Evolutionary conservation across 2,113 vertebrate species (phyloP), one percentile per base, ranked within the genome.

Genomic region (Seriola rivoliana): DNA sequence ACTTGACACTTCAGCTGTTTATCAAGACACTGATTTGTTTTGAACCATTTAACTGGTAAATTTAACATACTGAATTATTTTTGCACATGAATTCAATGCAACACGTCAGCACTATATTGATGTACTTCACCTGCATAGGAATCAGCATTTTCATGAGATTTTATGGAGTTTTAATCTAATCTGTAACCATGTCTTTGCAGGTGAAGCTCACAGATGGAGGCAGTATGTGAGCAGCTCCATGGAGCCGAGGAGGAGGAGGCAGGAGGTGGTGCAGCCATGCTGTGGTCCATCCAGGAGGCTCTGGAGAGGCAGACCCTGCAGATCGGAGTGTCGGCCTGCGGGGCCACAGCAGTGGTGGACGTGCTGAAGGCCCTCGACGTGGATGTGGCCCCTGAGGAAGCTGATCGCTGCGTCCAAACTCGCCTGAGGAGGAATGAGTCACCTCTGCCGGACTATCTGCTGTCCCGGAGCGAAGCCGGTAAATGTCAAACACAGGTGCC

Each of bases 401-500:
- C 85, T 0, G 93, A 96, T 38, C 81, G 63, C 74, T 93, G 91
- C 36, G 95, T 96, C 7, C 85, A 62, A 14, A 96, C 95, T 0
- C 84, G 87, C 8, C 82, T 94, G 74, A 92, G 95, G 72, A 95
- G 92, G 86, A 94, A 92, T 62, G 90, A 94, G 44, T 88, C 94
- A 0, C 92, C 89, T 4, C 85, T 95, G 65, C 88, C 85, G 0
- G 95, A 95, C 81, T 96, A 96, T 67, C 92, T 96, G 82, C 88
- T 94, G 67, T 96, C 95, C 50, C 88, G 95, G 42, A 95, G 95
- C 2, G 73, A 93, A 73, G 95, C 95, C 0, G 95, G 95, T 95
- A 84, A 71, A 42, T 14, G 2, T 21, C 11, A 12, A 34, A 16
- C 46, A 6, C 25, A 7, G 6, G 4, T 12, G 0, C 17, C 2